Evolutionary conservation across 1,140 invertebrate species (phyloP).

Genomic region (Leucophenga varia): DNA sequence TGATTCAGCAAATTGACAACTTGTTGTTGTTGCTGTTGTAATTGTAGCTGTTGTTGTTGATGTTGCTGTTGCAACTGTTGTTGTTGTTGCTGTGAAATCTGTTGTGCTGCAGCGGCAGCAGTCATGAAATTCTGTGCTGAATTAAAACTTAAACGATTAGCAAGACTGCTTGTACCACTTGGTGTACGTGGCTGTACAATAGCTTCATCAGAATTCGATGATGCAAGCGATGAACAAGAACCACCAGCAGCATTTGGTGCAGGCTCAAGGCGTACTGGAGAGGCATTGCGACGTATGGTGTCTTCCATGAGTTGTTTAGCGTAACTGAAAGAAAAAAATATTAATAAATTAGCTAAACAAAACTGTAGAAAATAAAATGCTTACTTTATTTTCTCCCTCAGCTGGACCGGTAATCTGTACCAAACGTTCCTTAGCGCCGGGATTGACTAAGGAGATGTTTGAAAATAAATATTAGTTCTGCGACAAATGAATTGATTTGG

Average conservation of each 20-base stretch:
- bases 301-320: slow-evolving; percentile 90
- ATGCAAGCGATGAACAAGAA: slow-evolving; percentile 70
- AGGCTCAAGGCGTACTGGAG: slow-evolving; percentile 74
- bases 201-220: slow-evolving; percentile 73
- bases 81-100: slow-evolving; percentile 36
- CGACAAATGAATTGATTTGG: neutral
- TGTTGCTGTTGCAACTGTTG: slow-evolving; percentile 36
- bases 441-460: no score
- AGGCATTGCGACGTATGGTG: slow-evolving; percentile 88
- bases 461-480: neutral
- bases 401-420: slow-evolving; percentile 90
- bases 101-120: slow-evolving; percentile 51
- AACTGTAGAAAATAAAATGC: slow-evolving; percentile 49
- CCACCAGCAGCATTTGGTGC: slow-evolving; percentile 53
- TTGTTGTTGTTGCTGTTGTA: slow-evolving; percentile 35
- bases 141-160: slow-evolving; percentile 56
- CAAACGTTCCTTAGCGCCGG: slow-evolving; percentile 86
- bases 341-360: neutral
- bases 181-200: slow-evolving; percentile 45
- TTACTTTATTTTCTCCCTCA: slow-evolving; percentile 89
- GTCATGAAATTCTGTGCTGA: slow-evolving; percentile 54
- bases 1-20: slow-evolving; percentile 1
- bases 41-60: slow-evolving; percentile 29
- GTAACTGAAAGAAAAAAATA: slow-evolving; percentile 62
- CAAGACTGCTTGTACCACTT: slow-evolving; percentile 27